Evolutionary conservation across 1,140 invertebrate species (phyloP), one percentile per base, ranked within the genome.

Genomic region (Sycophaga agraensis): DNA sequence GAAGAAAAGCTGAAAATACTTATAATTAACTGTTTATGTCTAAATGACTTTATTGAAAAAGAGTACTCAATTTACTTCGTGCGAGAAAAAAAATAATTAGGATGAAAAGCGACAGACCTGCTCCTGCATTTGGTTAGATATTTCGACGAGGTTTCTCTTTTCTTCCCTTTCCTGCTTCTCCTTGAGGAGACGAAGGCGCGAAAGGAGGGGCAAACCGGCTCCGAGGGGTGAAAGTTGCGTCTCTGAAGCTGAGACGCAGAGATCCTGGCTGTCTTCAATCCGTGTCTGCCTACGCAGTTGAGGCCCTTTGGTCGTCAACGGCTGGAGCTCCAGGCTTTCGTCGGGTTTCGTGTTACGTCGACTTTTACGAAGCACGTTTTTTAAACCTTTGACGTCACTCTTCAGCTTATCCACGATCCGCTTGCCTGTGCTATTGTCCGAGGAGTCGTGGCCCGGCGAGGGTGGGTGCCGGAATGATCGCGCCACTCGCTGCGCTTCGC

Each of bases 371-470:
- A 89, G 75, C n/a, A 83, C 87, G 63, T 88, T 87, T 68, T 84
- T 86, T 49, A 89, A 76, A 5, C 87, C 91, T 71, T 91, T 92
- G 1, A 93, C 92, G 79, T 94, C 91, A 71, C 87, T 89, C 58
- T 88, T 85, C 21, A 94, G 79, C 73, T 91, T 91, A 64, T 91
- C 89, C 0, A 93, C 90, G 49, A 94, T 89, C 65, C 88, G 78
- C 69, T 90, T 89, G 48, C 88, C 82, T 5, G 86, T 83, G 70
- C 87, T 86, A 63, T 85, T 83, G 67, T 88, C 87, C 60, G 87
- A 87, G 2, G 85, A 86, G 42, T 84, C 83, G 61, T 84, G 78
- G 0, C 76, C 73, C 0, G 78, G 76, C 0, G 78, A 80, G 0
- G 72, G 70, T 0, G 67, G 54, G 3, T 71, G 68, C 2, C 40